Evolutionary conservation across 2,888 invertebrate genomes (phyloP), one percentile per base, ranked within the genome.

Genomic region (Aspidiotus rigidus): DNA sequence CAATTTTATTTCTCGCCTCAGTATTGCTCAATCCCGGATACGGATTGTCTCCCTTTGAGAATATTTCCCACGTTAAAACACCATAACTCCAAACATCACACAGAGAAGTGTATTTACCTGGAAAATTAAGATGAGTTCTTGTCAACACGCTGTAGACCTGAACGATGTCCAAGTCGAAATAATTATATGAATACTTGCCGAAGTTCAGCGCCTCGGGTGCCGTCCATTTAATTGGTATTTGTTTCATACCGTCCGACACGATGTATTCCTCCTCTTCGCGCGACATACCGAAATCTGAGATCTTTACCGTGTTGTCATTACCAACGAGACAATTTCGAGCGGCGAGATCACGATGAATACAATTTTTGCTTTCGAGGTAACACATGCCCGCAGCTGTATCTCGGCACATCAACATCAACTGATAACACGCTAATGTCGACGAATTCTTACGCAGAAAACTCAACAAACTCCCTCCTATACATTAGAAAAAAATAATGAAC

Each of bases 71-170:
- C 83, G 92, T 90, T 70, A 97, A 80, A 73, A 97, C 90, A 6
- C 95, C 96, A 78, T 91, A 97, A 75, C 94, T 95, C 96, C 96
- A 97, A 60, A 97, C 94, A 80, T 97, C 96, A 79, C 95, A 95
- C 8, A 95, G 80, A 0, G 93, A 88, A 10, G 95, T 96, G 78
- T 96, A 96, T 83, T 93, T 93, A 69, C 90, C 91, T 90, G 76
- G 1, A 79, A 78, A 72, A 49, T 49, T 49, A 49, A 49, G 49
- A 28, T 5, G 28, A 28, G 28, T 5, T 5, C 5, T 5, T 5
- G 28, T 28, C 28, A 28, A 28, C 5, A 28, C 5, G 28, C 28
- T 28, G 28, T 28, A 28, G 28, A 28, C 28, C 28, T 28, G 28
- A 28, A 28, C 28, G 5, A 28, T 28, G 28, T 28, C 28, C 28